Percentiles rank a stretch among this genome's conserved stretches.
These are phyloP conservation scores for Malaclemys terrapin DNA, from an alignment of 2,113 vertebrate genomes.

Conservation along the genomic window DNA sequence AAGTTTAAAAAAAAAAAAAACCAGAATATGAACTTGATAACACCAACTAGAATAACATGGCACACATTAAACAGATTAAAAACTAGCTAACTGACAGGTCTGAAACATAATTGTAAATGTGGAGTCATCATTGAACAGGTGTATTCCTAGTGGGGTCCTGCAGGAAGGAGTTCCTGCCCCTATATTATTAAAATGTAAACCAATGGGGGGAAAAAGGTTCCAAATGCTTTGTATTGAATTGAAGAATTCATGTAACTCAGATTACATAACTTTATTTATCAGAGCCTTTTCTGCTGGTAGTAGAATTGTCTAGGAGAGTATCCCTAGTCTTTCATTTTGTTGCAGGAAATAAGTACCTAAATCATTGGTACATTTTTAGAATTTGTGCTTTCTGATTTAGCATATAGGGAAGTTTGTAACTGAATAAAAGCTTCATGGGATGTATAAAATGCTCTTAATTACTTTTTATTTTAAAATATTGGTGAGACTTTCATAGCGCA, in stretches of 20 bases:
- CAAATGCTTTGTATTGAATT: background rate
- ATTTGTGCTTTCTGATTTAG: slow-evolving; percentile 21
- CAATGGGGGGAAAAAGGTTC: background rate
- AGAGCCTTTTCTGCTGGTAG: slow-evolving; percentile 1
- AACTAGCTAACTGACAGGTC: too few relatives aligned
- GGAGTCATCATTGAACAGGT: too few relatives aligned
- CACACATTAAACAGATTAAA: too few relatives aligned
- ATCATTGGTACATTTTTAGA: slow-evolving; percentile 12
- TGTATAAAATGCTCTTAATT: background rate
- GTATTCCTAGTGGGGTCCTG: too few relatives aligned
- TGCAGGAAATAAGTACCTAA: slow-evolving; percentile 2
- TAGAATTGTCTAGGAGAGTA: background rate
- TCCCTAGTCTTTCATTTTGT: background rate
- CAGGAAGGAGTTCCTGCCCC: too few relatives aligned
- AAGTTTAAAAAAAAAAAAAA: too few relatives aligned
- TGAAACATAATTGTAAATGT: too few relatives aligned
- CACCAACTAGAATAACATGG: background rate
- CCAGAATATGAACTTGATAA: background rate
- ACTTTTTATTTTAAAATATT: background rate
- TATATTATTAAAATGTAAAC: too few relatives aligned
- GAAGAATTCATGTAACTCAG: background rate
- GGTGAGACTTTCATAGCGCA: background rate
- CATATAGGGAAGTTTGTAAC: slow-evolving; percentile 16
- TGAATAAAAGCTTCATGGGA: background rate
- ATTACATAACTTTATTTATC: slow-evolving; percentile 6